Conservation (phyloP, 2,113 vertebrate genomes). For the Coturnix japonica region DNA sequence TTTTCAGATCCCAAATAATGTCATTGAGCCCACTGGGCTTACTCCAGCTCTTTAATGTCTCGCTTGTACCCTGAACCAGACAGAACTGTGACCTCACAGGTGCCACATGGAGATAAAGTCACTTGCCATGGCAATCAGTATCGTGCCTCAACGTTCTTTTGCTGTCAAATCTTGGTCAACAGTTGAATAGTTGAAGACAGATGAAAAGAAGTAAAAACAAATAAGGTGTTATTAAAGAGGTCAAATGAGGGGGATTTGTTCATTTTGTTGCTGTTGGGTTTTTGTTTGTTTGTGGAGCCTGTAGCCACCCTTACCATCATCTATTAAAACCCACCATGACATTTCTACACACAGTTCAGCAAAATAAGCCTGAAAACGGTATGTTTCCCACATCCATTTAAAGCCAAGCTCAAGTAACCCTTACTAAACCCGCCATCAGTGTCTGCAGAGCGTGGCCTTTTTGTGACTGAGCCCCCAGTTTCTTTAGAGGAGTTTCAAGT, state of each 20-base stretch:
- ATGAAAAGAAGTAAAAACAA: background rate
- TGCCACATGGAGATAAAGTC: background rate
- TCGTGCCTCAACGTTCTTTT: background rate
- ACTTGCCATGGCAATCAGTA: background rate
- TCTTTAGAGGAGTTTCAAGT: background rate
- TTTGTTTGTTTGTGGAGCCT: background rate
- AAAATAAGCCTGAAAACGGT: background rate
- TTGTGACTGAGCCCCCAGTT: background rate
- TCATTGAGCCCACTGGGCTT: background rate
- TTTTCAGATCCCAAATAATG: background rate
- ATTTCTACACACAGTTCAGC: background rate
- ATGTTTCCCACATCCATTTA: background rate
- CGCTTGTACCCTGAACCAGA: background rate
- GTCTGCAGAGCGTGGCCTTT: background rate
- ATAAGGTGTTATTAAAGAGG: background rate
- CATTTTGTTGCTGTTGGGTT: background rate
- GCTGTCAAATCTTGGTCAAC: background rate
- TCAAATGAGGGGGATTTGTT: background rate
- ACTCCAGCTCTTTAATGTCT: background rate
- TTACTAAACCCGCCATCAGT: background rate
- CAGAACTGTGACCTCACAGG: background rate
- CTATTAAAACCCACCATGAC: background rate
- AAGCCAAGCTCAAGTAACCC: conserved; percentile 1
- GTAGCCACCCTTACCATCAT: background rate
- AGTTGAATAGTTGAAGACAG: background rate